A percentile compares a stretch with the other conserved stretches of the same genome.
These are phyloP conservation scores for Lampris megalopsis DNA, from an alignment of 2,113 vertebrate species.

Conservation along the genomic window DNA sequence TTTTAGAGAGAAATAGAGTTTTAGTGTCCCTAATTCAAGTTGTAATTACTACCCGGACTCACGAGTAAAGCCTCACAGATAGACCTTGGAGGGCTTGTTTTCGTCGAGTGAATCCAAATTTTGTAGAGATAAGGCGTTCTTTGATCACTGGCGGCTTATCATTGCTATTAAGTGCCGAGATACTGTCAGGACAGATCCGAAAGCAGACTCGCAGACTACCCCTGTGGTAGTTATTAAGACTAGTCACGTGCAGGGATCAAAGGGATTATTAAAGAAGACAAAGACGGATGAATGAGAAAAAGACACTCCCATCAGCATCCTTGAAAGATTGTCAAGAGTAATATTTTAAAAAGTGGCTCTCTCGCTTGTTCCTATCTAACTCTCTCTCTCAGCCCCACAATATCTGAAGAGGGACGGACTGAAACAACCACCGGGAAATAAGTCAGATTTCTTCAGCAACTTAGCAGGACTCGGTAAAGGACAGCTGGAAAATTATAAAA, in stretches of 20 bases:
- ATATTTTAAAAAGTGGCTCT: too few relatives aligned
- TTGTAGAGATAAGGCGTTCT: neutral
- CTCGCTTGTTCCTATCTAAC: neutral
- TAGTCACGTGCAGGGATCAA: neutral
- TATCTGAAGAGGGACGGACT: neutral
- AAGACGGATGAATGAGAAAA: neutral
- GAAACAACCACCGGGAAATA: neutral
- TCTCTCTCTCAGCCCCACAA: neutral
- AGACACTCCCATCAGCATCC: neutral
- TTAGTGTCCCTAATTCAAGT: neutral
- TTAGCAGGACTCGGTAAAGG: neutral
- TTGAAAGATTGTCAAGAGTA: neutral
- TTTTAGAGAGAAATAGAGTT: neutral
- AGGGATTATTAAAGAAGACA: neutral
- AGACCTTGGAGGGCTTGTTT: neutral
- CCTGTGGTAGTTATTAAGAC: neutral
- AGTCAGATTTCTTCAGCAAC: neutral
- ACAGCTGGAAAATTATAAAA: neutral
- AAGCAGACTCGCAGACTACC: neutral
- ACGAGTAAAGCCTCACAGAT: neutral
- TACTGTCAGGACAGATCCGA: neutral
- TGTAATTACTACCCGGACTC: neutral
- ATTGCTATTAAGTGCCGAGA: neutral
- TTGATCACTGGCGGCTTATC: neutral
- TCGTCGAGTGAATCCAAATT: neutral